Conservation (phyloP, 2,888 invertebrate species). For the Folsomia manolachei region DNA sequence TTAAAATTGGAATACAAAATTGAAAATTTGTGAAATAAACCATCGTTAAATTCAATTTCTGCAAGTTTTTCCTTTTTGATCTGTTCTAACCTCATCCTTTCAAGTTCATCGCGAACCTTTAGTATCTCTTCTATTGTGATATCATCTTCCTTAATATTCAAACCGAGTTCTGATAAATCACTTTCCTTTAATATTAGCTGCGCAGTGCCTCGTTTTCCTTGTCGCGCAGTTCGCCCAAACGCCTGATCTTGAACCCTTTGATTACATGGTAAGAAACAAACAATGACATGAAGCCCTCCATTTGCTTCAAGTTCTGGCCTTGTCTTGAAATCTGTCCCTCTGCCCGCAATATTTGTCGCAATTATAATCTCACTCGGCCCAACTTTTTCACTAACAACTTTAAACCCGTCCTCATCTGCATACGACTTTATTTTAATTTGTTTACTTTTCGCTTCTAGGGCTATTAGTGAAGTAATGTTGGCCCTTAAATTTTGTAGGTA, state of each 20-base stretch:
- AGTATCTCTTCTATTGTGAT: too few species aligned
- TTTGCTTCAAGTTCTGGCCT: conserved; percentile 15
- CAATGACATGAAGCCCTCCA: conserved; percentile 34
- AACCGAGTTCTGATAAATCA: too few species aligned
- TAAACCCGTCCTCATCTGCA: conserved; percentile 22
- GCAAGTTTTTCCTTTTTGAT: too few species aligned
- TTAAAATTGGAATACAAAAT: too few species aligned
- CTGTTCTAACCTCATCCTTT: too few species aligned
- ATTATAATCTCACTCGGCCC: conserved; percentile 24
- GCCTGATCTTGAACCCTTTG: conserved; percentile 33
- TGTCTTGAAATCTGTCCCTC: conserved; percentile 37
- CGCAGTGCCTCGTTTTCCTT: conserved; percentile 27
- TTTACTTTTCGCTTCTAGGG: too few species aligned
- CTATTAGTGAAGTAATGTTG: too few species aligned
- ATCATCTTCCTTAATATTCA: too few species aligned
- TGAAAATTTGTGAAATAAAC: too few species aligned
- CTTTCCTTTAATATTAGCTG: conserved; percentile 32
- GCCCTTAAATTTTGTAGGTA: too few species aligned
- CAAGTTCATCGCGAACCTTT: too few species aligned
- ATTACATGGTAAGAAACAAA: conserved; percentile 29
- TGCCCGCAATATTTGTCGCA: conserved; percentile 37
- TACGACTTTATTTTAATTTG: conserved; percentile 23
- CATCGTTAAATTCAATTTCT: too few species aligned
- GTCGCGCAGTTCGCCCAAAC: conserved; percentile 30
- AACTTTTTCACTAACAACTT: conserved; percentile 27